These are phyloP conservation scores for Pocillopora grandis DNA, from an alignment of 92 coral and sea anemone species.

Conservation along the genomic window DNA sequence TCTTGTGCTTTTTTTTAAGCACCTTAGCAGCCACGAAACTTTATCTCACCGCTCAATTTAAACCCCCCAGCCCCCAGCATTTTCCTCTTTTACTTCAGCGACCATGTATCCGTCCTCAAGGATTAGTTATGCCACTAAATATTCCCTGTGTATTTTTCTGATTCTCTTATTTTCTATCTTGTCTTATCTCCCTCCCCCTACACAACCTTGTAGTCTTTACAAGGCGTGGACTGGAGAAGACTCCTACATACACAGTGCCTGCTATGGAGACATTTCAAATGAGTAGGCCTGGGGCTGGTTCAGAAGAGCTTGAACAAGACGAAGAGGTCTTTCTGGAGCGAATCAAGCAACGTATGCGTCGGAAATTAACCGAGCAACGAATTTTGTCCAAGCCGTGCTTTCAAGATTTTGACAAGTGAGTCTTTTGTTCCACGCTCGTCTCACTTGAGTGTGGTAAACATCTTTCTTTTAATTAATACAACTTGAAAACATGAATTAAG, in stretches of 20 bases:
- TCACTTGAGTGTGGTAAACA: too few species aligned
- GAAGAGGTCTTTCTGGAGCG: conserved; percentile 65
- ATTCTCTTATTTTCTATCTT: background rate
- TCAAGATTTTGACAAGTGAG: conserved; percentile 98
- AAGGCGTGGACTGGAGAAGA: conserved; percentile 90
- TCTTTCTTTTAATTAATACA: too few species aligned
- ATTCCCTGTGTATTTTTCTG: background rate
- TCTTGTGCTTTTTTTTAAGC: background rate
- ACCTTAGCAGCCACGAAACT: background rate
- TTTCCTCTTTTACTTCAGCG: too few species aligned
- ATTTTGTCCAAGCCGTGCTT: conserved; percentile 91
- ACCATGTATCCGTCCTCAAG: too few species aligned
- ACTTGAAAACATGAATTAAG: too few species aligned
- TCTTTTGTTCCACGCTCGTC: background rate
- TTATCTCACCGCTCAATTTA: background rate
- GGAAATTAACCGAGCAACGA: conserved; percentile 82
- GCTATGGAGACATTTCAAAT: conserved; percentile 86
- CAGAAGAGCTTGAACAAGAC: conserved; percentile 48
- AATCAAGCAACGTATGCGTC: conserved; percentile 85
- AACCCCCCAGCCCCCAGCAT: too few species aligned
- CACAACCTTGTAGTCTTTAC: conserved; percentile 66
- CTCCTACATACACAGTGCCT: conserved; percentile 81
- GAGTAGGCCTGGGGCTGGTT: conserved; percentile 89
- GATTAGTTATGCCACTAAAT: background rate
- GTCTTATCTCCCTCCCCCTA: background rate